Conservation (phyloP, 2,888 invertebrate species). For the Sisyra nigra region DNA sequence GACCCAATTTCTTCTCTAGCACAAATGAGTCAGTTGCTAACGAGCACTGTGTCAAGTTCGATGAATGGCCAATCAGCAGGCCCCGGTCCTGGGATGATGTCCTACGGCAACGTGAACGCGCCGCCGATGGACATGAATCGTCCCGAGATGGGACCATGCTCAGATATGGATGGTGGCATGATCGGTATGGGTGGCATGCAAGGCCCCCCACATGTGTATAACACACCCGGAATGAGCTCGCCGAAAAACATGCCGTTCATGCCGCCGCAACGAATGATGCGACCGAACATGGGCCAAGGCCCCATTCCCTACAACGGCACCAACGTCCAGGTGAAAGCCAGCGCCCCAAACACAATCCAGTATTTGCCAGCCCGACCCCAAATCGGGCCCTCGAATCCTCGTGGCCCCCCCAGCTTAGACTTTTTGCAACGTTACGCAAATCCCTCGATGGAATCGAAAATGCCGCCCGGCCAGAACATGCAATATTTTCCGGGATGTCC, state of each 20-base stretch:
- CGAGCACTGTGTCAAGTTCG: conserved; percentile 52
- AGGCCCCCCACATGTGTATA: conserved; percentile 16
- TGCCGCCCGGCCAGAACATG: conserved; percentile 46
- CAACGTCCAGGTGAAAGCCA: conserved; percentile 88
- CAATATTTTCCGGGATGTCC: conserved; percentile 57
- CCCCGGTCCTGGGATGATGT: conserved; percentile 34
- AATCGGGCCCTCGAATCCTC: conserved; percentile 48
- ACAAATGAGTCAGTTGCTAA: conserved; percentile 87
- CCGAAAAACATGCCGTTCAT: conserved; percentile 24
- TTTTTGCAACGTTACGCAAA: conserved; percentile 79
- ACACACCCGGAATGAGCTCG: conserved; percentile 34
- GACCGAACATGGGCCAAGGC: conserved; percentile 41
- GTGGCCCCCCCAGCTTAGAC: conserved; percentile 76
- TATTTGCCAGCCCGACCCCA: conserved; percentile 93
- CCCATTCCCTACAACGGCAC: conserved; percentile 53
- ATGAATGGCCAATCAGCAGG: conserved; percentile 34
- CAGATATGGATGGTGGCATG: conserved; percentile 20
- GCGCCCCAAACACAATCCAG: conserved; percentile 95
- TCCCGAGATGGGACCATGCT: conserved; percentile 23
- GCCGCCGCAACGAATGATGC: conserved; percentile 40
- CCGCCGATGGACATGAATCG: conserved; percentile 28
- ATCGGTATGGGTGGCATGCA: conserved; percentile 23
- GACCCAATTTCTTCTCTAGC: conserved; percentile 89
- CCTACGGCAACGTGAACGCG: conserved; percentile 27
- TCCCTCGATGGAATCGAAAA: conserved; percentile 56